Base-by-base conservation (phyloP, 92 coral and sea anemone genomes). In the Porites lobata region DNA sequence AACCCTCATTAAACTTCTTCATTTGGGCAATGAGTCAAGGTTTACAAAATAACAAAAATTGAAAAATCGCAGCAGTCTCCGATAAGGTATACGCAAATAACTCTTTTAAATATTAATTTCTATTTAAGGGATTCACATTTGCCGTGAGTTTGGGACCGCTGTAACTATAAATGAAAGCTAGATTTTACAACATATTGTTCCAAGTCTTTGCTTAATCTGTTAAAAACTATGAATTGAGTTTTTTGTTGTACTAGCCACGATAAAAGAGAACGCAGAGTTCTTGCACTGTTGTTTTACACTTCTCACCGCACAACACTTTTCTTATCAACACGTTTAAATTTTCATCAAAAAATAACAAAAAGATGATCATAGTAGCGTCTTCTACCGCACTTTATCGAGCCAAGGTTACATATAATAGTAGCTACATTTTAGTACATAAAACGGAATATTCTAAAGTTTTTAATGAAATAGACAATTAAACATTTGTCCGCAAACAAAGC, bases 261-360 rank as follows among this genome's bases (percentile, higher is more conserved):
- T 43, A 38, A 51, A 43, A 50, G 53, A 72, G 12, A 24, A 5
- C 21, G 22, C 1, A 47, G 12, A 80, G 26, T 65, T 50, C 10
- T 8, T 13, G 50, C 4, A 50, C 1, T 11, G 50, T 50, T 19
- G 83, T n/a, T 10, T 8, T 64, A n/a, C 59, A 65, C 32, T 11
- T 62, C 82, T 62, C 43, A 62, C 82, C 71, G 57, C 71, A 62
- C 6, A 51, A 76, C 47, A 56, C 56, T 22, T 62, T 19, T 56
- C n/a, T 57, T 51, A 53, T 8, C 19, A 79, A 66, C 38, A 50
- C 74, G 9, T 6, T 80, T 51, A 80, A 80, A 65, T 13, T 51
- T 80, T 47, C 21, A 80, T 24, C 20, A 53, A 7, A 22, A 69
- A 66, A 20, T 65, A 51, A 8, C 76, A 71, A 71, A 29, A 10